phyloP scores from a whole-genome alignment of 1,140 invertebrate genomes.

The Vanessa tameamea region DNA sequence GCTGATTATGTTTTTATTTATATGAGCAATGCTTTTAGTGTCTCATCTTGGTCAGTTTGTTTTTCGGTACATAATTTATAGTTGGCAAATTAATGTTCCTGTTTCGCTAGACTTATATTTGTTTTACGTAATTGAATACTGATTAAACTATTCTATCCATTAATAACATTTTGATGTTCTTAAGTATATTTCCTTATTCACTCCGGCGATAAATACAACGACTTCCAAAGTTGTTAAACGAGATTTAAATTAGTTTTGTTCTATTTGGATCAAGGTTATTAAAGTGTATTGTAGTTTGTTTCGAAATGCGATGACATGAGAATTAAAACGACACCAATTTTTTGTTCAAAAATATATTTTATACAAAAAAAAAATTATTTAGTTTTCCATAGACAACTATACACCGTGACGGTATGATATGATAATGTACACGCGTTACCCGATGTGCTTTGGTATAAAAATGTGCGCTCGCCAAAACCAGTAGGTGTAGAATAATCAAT shows the following conservation, averaged over 20 bases:
- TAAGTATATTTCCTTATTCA: constrained; percentile 2
- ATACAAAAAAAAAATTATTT: no score
- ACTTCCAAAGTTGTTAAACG: not conserved
- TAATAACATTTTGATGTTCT: constrained; percentile 26
- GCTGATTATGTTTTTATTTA: no score
- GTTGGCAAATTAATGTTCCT: constrained; percentile 25
- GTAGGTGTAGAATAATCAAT: constrained; percentile 37
- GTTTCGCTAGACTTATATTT: constrained; percentile 35
- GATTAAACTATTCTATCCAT: constrained; percentile 8
- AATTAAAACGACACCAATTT: not conserved
- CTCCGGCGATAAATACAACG: not conserved
- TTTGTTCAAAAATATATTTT: not conserved
- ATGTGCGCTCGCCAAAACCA: constrained; percentile 32
- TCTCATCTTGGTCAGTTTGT: not conserved
- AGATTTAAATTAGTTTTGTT: constrained; percentile 15
- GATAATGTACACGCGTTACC: constrained; percentile 5
- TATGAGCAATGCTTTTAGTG: not conserved
- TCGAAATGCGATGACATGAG: not conserved
- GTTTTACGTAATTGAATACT: constrained; percentile 28
- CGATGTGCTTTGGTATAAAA: constrained; percentile 18
- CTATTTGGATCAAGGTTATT: constrained; percentile 17
- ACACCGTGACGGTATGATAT: not conserved
- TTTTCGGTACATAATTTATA: constrained; percentile 7
- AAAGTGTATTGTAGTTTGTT: not conserved
- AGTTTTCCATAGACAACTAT: no score